These are phyloP conservation scores for Drosophila nikananu DNA, from an alignment of 1,140 invertebrate species.

Conservation along the genomic window DNA sequence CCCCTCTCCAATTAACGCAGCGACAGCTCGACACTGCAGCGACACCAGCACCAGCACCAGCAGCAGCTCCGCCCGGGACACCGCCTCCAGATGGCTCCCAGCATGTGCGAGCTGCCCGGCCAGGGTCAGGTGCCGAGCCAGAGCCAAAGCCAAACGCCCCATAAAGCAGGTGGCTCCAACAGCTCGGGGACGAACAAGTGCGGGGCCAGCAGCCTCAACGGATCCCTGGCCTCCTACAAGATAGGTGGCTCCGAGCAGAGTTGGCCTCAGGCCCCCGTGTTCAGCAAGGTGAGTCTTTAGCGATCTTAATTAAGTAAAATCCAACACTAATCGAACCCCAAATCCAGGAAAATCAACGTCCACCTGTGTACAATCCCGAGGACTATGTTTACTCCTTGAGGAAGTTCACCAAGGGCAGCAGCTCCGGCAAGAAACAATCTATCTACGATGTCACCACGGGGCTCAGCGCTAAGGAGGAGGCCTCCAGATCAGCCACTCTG, in stretches of 20 bases:
- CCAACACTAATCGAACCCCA: no score
- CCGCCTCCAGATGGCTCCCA: conserved; percentile 75
- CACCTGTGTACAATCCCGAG: conserved; percentile 94
- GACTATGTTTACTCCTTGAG: conserved; percentile 92
- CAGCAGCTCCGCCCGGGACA: conserved; percentile 22
- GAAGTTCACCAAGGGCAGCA: conserved; percentile 89
- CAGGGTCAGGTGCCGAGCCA: conserved; percentile 28
- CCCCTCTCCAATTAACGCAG: conserved; percentile 44
- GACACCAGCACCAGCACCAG: conserved; percentile 49
- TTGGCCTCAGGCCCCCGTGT: conserved; percentile 76
- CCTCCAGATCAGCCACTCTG: conserved; percentile 67
- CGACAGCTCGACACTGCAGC: conserved; percentile 71
- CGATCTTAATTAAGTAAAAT: neutral
- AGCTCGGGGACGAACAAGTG: conserved; percentile 67
- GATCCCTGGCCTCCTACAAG: conserved; percentile 81
- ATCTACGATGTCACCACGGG: conserved; percentile 77
- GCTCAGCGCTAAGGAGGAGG: conserved; percentile 46
- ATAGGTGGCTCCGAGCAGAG: conserved; percentile 82
- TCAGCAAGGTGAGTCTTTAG: conserved; percentile 63
- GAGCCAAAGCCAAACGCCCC: conserved; percentile 9
- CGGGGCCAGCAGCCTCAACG: conserved; percentile 75
- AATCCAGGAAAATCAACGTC: conserved; percentile 91
- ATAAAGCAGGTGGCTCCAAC: conserved; percentile 35
- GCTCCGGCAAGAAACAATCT: conserved; percentile 63
- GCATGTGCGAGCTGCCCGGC: conserved; percentile 71